Evolutionary conservation across 2,797 vertebrate species (phyloP).

Genomic region (Stomatorhinus walkeri): DNA sequence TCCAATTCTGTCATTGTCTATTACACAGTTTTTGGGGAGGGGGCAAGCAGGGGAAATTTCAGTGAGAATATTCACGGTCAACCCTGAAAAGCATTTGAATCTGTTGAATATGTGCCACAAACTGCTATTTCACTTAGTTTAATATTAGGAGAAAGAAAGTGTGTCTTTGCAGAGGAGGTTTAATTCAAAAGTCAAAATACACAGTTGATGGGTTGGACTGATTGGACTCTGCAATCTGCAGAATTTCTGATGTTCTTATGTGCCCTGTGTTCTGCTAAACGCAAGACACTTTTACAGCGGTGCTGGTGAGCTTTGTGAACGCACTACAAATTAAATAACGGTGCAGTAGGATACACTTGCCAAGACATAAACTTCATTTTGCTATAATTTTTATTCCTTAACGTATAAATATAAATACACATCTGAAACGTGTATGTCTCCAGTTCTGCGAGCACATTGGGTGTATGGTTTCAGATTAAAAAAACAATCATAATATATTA

Average conservation of each 20-base stretch:
- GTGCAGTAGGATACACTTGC: background rate
- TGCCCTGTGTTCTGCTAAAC: background rate
- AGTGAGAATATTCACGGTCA: background rate
- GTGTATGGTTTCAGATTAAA: background rate
- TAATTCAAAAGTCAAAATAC: background rate
- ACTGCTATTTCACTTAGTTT: background rate
- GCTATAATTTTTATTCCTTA: background rate
- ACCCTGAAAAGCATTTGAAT: background rate
- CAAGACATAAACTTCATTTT: background rate
- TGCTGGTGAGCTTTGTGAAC: slow-evolving; percentile 18
- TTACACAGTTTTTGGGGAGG: background rate
- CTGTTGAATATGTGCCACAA: background rate
- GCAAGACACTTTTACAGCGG: background rate
- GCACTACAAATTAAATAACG: background rate
- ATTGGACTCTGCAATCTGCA: background rate
- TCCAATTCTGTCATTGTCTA: background rate
- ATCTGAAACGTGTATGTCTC: background rate
- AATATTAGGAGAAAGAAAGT: background rate
- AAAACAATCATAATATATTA: background rate
- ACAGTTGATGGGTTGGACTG: background rate
- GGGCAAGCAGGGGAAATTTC: background rate
- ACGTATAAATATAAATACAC: background rate
- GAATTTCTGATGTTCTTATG: background rate
- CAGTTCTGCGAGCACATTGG: background rate
- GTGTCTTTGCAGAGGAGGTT: background rate